Evolutionary conservation across 2,888 invertebrate genomes (phyloP).

Genomic region (Stenodema calcarata): DNA sequence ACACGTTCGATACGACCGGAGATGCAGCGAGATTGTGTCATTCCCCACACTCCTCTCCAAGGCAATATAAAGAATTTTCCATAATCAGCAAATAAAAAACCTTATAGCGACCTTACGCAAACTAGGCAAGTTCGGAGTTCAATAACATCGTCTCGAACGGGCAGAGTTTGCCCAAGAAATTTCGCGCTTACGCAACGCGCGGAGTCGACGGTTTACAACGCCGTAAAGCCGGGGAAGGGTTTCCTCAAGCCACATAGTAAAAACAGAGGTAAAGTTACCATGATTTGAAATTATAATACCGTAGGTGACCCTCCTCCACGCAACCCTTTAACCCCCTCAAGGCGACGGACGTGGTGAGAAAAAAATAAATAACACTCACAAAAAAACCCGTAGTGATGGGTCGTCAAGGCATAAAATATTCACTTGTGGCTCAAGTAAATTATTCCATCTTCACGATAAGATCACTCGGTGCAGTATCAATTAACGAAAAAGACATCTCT

Average conservation of each 20-base stretch:
- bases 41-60: not conserved
- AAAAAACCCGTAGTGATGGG: not conserved
- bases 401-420: not conserved
- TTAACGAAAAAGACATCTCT: not conserved
- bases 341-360: not conserved
- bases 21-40: not conserved
- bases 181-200: not conserved
- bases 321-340: not conserved
- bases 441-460: not conserved
- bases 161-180: not conserved
- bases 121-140: conserved; percentile 2
- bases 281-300: conserved; percentile 6
- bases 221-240: not conserved
- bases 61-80: not conserved
- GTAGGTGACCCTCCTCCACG: not conserved
- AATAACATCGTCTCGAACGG: not conserved
- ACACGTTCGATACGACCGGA: not conserved
- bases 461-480: not conserved
- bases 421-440: not conserved
- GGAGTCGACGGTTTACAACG: not conserved
- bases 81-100: not conserved
- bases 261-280: not conserved
- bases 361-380: not conserved
- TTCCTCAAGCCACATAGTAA: not conserved
- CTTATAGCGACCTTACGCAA: not conserved